Evolutionary conservation across 2,113 vertebrate genomes (phyloP).

Genomic region (Pelvicachromis taeniatus): DNA sequence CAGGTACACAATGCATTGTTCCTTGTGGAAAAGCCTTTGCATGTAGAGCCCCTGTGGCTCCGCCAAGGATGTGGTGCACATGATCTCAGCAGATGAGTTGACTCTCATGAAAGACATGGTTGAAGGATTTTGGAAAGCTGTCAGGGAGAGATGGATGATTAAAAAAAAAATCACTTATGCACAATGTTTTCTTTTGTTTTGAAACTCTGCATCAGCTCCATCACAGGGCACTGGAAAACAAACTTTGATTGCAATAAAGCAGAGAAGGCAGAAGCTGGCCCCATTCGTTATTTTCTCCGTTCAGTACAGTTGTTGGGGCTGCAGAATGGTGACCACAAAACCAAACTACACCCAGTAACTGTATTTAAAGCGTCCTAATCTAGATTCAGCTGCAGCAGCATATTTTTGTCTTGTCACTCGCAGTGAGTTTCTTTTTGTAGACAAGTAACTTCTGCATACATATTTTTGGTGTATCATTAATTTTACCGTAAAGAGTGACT

Average conservation of each 20-base stretch:
- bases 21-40: neutral
- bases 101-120: neutral
- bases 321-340: neutral
- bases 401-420: neutral
- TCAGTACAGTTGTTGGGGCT: neutral
- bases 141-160: neutral
- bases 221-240: neutral
- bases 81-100: conserved; percentile 49
- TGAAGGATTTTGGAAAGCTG: conserved; percentile 31
- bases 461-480: neutral
- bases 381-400: neutral
- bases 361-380: neutral
- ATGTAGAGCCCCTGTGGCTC: neutral
- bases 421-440: neutral
- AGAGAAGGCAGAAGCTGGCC: neutral
- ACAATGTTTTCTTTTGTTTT: neutral
- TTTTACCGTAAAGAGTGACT: neutral
- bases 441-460: neutral
- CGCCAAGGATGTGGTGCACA: neutral
- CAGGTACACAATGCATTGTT: neutral
- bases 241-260: neutral
- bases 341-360: neutral
- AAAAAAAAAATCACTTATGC: fast-evolving
- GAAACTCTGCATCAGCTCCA: fast-evolving
- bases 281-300: neutral